phyloP scores from a whole-genome alignment of 2,888 invertebrate species.

The Stegophylla sp. region DNA sequence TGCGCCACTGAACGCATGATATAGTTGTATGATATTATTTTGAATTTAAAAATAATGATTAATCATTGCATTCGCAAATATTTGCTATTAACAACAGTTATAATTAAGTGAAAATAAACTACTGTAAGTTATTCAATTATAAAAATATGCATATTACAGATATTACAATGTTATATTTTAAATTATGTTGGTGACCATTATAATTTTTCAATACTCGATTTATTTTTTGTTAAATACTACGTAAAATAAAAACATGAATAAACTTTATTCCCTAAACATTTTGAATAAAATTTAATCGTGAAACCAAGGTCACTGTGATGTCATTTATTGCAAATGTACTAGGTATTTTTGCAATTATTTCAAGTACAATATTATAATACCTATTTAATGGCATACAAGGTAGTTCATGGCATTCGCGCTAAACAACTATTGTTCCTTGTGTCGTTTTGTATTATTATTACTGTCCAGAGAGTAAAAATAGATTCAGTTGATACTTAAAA shows the following conservation, averaged over 20 bases:
- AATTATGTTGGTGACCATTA: too few relatives aligned
- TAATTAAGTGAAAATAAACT: too few relatives aligned
- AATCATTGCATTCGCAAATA: too few relatives aligned
- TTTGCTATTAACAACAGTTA: too few relatives aligned
- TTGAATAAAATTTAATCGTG: not conserved
- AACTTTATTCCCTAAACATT: not conserved
- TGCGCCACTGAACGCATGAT: too few relatives aligned
- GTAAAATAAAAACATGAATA: not conserved
- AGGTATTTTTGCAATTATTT: not conserved
- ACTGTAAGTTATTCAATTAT: too few relatives aligned
- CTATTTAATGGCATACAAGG: slow-evolving; percentile 21
- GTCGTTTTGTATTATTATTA: not conserved
- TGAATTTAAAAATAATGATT: too few relatives aligned
- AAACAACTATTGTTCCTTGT: slow-evolving; percentile 4
- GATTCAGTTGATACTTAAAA: not conserved
- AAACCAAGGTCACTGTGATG: slow-evolving; percentile 13
- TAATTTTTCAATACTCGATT: too few relatives aligned
- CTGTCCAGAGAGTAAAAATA: not conserved
- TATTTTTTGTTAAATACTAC: too few relatives aligned
- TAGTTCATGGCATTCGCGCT: slow-evolving; percentile 12
- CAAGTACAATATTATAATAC: not conserved
- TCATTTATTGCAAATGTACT: slow-evolving; percentile 7
- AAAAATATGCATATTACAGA: too few relatives aligned
- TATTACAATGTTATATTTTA: too few relatives aligned
- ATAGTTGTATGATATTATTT: too few relatives aligned